Evolutionary conservation across 2,113 vertebrate genomes (phyloP).

Genomic region (Morone saxatilis): DNA sequence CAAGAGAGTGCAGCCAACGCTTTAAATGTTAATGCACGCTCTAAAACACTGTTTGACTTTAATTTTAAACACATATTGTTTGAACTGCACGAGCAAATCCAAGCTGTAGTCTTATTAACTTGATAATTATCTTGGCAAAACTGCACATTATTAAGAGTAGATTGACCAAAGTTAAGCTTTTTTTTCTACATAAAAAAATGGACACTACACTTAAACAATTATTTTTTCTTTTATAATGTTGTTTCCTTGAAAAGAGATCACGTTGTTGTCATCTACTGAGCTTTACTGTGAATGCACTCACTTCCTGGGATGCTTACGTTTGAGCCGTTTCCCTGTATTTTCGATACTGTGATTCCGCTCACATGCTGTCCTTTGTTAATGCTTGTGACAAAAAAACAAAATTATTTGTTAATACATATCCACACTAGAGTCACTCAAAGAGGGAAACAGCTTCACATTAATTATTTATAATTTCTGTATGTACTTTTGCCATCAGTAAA

Average conservation of each 20-base stretch:
- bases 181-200: neutral
- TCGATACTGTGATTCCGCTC: neutral
- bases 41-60: neutral
- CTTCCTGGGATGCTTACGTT: neutral
- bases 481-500: neutral
- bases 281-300: neutral
- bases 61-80: neutral
- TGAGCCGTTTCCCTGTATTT: neutral
- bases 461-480: neutral
- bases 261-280: neutral
- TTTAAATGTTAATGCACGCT: too few species aligned
- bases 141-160: too few species aligned
- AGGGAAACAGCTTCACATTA: neutral
- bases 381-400: neutral
- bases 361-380: constrained; percentile 9
- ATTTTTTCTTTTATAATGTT: too few species aligned
- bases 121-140: neutral
- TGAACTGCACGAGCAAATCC: neutral
- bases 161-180: neutral
- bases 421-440: neutral
- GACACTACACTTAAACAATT: too few species aligned
- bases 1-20: too few species aligned
- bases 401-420: neutral
- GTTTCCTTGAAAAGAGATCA: too few species aligned
- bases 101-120: neutral